Conservation (phyloP, 2,797 vertebrate genomes). For the Erpetoichthys calabaricus region DNA sequence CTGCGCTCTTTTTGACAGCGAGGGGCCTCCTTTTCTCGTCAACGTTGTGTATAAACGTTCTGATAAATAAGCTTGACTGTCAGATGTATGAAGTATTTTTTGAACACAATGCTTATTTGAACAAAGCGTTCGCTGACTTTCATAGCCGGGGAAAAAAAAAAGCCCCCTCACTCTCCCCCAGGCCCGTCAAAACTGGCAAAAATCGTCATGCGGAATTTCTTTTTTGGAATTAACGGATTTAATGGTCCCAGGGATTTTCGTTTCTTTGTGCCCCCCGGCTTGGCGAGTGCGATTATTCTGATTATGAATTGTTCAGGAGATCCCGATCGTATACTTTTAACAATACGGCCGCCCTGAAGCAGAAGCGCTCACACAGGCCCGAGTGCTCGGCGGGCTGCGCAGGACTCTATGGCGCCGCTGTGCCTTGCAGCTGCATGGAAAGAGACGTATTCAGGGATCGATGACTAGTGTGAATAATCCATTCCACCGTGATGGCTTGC, state of each 20-base stretch:
- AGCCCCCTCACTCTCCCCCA: no score
- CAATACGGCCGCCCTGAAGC: background rate
- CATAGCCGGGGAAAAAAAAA: no score
- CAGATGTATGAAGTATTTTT: no score
- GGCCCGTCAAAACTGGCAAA: background rate
- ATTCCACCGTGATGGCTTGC: conserved; percentile 34
- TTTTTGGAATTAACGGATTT: background rate
- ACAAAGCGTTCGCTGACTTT: no score
- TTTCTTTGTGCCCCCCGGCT: background rate
- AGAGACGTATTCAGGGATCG: conserved; percentile 46
- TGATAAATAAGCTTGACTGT: no score
- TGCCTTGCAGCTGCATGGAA: conserved; percentile 44
- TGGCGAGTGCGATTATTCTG: background rate
- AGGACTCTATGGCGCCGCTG: conserved; percentile 35
- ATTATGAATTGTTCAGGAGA: conserved; percentile 2
- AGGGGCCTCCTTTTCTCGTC: no score
- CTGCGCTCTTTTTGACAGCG: no score
- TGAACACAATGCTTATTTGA: no score
- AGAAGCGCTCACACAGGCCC: background rate
- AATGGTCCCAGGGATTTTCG: background rate
- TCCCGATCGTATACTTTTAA: background rate
- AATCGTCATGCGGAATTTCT: background rate
- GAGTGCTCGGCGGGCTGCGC: conserved; percentile 25
- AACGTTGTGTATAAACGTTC: no score
- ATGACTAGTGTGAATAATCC: conserved; percentile 60